phyloP scores from a whole-genome alignment of 2,888 invertebrate species.

The Gastracanthus pulcherrimus region DNA sequence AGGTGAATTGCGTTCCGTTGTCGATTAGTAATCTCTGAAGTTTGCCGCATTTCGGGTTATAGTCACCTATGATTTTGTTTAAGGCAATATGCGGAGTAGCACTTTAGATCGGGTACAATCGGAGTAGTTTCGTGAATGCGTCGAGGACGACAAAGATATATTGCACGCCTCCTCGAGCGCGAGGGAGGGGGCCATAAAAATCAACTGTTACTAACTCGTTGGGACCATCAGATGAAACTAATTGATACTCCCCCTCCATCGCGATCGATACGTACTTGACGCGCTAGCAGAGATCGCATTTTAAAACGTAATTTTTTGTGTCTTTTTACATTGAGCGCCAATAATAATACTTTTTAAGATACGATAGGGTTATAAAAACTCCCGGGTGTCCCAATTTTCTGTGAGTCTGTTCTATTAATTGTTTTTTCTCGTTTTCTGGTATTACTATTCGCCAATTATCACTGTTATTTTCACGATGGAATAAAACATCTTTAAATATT shows the following conservation, averaged over 20 bases:
- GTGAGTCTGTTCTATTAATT: background rate
- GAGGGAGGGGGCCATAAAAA: conserved; percentile 23
- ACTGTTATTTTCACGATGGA: background rate
- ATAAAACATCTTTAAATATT: background rate
- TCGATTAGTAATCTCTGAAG: background rate
- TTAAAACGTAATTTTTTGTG: too few relatives aligned
- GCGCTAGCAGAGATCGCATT: background rate
- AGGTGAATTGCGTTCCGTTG: conserved; percentile 10
- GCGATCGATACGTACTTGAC: background rate
- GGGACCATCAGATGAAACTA: background rate
- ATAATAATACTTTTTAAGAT: background rate
- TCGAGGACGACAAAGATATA: conserved; percentile 17
- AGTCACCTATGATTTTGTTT: background rate
- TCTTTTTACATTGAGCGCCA: background rate
- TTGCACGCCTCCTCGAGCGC: background rate
- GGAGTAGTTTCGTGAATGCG: background rate
- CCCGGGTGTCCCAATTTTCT: background rate
- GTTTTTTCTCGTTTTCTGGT: too few relatives aligned
- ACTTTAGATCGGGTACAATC: conserved; percentile 9
- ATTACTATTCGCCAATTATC: background rate
- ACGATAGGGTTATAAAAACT: background rate
- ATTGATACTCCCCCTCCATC: conserved; percentile 2
- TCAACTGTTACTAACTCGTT: background rate
- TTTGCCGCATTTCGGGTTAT: background rate
- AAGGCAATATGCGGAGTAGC: too few relatives aligned